phyloP scores from a whole-genome alignment of 1,140 invertebrate species.

The Chelonus insularis region DNA sequence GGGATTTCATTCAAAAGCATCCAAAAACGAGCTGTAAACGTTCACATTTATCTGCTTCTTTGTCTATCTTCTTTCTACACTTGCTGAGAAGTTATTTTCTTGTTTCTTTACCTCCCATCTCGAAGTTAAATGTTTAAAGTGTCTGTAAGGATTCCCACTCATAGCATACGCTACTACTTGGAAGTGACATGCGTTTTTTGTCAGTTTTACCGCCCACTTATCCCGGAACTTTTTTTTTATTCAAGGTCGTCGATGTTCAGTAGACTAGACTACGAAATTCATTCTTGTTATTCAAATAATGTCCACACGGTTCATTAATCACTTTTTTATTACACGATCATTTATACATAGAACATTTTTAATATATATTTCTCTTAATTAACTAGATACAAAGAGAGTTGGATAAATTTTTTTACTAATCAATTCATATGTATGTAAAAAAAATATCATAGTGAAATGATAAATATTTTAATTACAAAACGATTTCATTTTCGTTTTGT shows the following conservation, averaged over 20 bases:
- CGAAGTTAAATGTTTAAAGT: slow-evolving; percentile 18
- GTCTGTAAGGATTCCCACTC: slow-evolving; percentile 2
- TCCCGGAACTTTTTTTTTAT: slow-evolving; percentile 17
- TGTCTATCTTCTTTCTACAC: too few relatives aligned
- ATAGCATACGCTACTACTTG: slow-evolving; percentile 2
- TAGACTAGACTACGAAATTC: slow-evolving; percentile 9
- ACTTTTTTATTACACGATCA: background rate
- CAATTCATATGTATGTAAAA: too few relatives aligned
- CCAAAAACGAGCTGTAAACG: background rate
- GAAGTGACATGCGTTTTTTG: slow-evolving; percentile 22
- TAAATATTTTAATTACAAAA: too few relatives aligned
- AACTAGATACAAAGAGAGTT: background rate
- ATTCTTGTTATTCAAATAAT: slow-evolving; percentile 9
- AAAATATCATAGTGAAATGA: too few relatives aligned
- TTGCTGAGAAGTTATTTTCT: too few relatives aligned
- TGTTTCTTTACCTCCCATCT: background rate
- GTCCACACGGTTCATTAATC: slow-evolving; percentile 11
- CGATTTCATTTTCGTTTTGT: too few relatives aligned
- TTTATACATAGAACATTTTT: background rate
- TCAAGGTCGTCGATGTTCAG: background rate
- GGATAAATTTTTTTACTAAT: slow-evolving; percentile 4
- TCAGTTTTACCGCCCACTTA: slow-evolving; percentile 18
- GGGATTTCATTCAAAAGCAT: slow-evolving; percentile 4
- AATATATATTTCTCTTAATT: background rate
- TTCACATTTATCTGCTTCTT: too few relatives aligned